Evolutionary conservation across 2,113 vertebrate genomes (phyloP).

Genomic region (Danionella cerebrum): DNA sequence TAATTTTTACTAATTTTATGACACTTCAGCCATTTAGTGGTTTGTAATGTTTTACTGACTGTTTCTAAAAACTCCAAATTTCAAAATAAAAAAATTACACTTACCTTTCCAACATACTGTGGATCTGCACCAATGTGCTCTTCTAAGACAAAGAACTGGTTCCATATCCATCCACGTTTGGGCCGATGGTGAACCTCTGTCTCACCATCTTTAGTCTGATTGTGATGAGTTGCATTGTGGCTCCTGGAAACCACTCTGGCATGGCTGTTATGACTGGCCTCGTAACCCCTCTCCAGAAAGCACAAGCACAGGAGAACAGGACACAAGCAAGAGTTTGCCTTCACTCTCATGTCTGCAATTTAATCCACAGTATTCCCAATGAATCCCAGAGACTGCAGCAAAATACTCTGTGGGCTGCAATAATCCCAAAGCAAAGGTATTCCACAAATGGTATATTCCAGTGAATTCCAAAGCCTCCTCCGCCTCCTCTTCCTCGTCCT

Average conservation of each 20-base stretch:
- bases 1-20: no score
- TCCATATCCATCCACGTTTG: constrained; percentile 98
- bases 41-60: no score
- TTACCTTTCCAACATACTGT: constrained; percentile 97
- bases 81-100: background rate
- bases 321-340: constrained; percentile 81
- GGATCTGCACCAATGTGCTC: constrained; percentile 94
- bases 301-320: constrained; percentile 94
- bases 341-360: constrained; percentile 87
- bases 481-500: constrained; percentile 25
- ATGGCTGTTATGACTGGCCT: constrained; percentile 55
- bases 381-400: background rate
- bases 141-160: constrained; percentile 99
- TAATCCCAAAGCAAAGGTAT: constrained; percentile 24
- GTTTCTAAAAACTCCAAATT: no score
- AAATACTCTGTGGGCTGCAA: background rate
- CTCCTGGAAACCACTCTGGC: constrained; percentile 51
- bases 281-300: constrained; percentile 85
- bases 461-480: constrained; percentile 34
- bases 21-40: no score
- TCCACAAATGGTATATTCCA: constrained; percentile 51
- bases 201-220: constrained; percentile 86
- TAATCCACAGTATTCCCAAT: constrained; percentile 31
- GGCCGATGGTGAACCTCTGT: constrained; percentile 95
- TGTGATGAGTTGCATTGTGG: constrained; percentile 47